Base-by-base conservation (phyloP, 2,888 invertebrate species). In the Amiota communis region DNA sequence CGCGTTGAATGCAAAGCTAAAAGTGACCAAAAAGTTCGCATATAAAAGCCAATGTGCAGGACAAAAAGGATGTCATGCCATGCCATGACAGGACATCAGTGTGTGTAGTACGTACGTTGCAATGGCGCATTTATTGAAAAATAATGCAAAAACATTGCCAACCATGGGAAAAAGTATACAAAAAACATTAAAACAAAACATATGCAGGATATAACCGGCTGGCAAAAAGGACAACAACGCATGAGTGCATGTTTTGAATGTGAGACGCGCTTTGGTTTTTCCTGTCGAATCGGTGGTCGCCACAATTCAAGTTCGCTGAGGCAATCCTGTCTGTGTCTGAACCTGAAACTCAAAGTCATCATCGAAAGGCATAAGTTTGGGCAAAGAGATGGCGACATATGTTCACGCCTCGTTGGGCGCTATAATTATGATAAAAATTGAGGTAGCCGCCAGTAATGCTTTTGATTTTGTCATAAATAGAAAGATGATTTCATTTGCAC, bases 371-470 rank as follows among this genome's bases (percentile, higher is more conserved):
- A 36, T 36, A 36, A 36, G 36, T 36, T 36, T 36, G 36, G 36
- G 36, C 6, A 36, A n/a, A 51, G 12, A 48, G 75, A 71, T 69
- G 75, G 74, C 79, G 78, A 80, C 86, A 82, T 79, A 79, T 83
- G 82, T 82, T 82, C 78, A 83, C 80, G 86, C 83, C 81, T 82
- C 81, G 84, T 78, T 85, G 82, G 79, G 74, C 81, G 83, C 80
- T 77, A 85, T 85, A 83, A 85, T 85, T 85, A 85, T 82, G 76
- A 72, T 73, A 77, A 75, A 77, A 78, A 74, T 78, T 36, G 36
- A 6, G 36, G 36, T 36, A 36, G 36, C 36, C 36, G 36, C 36
- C 36, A 1, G 36, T 36, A 36, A 74, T 71, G 68, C 57, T 8
- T n/a, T 65, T 47, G 17, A 48, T 63, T 12, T 20, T 6, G 46